Percentiles rank a stretch among this genome's conserved stretches.
phyloP scores from a whole-genome alignment of 2,113 vertebrate genomes.

The Alexandromys fortis region DNA sequence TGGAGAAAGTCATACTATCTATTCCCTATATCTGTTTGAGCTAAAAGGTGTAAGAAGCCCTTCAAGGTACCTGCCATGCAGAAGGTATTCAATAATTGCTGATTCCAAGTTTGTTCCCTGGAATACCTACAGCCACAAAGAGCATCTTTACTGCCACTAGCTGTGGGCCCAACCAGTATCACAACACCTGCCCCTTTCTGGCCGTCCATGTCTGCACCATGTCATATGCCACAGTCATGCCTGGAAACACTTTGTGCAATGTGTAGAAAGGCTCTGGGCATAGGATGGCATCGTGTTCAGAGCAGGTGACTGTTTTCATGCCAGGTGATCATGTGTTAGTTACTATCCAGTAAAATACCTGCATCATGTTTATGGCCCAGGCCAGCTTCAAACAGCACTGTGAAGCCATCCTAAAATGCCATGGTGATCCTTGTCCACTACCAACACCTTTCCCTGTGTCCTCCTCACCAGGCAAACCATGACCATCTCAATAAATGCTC shows the following conservation, averaged over 20 bases:
- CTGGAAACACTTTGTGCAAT: not conserved
- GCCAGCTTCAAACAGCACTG: not conserved
- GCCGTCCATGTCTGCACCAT: not conserved
- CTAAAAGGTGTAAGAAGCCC: not conserved
- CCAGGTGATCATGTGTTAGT: not conserved
- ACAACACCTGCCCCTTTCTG: not conserved
- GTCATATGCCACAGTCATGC: not conserved
- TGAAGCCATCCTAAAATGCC: not conserved
- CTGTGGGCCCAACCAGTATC: not conserved
- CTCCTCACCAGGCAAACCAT: not conserved
- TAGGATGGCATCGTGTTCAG: not conserved
- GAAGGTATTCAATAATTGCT: not conserved
- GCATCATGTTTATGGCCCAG: not conserved
- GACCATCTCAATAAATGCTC: not conserved
- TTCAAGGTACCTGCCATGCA: accelerated
- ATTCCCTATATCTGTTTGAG: not conserved
- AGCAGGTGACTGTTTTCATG: not conserved
- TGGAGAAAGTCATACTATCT: not conserved
- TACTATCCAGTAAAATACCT: not conserved
- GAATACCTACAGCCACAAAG: not conserved
- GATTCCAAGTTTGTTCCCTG: not conserved
- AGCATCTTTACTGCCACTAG: not conserved
- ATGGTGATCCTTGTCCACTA: not conserved
- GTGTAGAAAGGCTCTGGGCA: not conserved
- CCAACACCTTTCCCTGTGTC: not conserved